Evolutionary conservation across 1,140 invertebrate species (phyloP), one percentile per base, ranked within the genome.

Genomic region (Acromyrmex charruanus): DNA sequence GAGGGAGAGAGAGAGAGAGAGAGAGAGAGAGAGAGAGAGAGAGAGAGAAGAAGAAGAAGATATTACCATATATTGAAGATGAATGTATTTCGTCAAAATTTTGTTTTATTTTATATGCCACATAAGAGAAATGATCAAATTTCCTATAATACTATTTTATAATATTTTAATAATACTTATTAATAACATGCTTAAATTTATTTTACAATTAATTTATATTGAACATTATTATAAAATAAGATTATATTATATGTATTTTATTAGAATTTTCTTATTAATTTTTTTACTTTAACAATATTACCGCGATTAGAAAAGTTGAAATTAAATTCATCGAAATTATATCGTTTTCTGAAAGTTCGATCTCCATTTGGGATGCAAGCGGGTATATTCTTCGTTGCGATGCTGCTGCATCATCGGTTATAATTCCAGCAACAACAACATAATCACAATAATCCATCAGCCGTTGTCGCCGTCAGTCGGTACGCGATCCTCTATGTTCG

Each of bases 371-470:
- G 39, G 25, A 51, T 18, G 18, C 55, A 59, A 21, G 53, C 53
- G 5, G 2, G 39, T n/a, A 39, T 81, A 55, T 69, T 71, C 69
- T 75, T 84, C 49, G 21, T 25, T 9, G 39, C 25, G 55, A 82
- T 74, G 39, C 35, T 82, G 80, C 80, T 84, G 80, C 69, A 84
- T 84, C 80, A 84, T 84, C 69, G 69, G 53, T 84, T 84, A 84
- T 84, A 84, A 84, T 74, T 84, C 44, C 80, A 84, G 12, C 25
- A 74, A 74, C 80, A 84, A 84, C 69, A 84, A 82, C 53, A 59
- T 74, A 74, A 82, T 82, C 80, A 82, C 68, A 72, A 82, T 82
- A 82, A 84, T 84, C 69, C 80, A 74, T 75, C 80, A 59, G n/a
- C 55, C 80, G 55, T 84, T 74, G 80, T 84, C 80, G 28, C 28